A percentile compares a stretch with the other conserved stretches of the same genome.
phyloP scores from a whole-genome alignment of 1,140 invertebrate species.

The Scylla paramamosain region DNA sequence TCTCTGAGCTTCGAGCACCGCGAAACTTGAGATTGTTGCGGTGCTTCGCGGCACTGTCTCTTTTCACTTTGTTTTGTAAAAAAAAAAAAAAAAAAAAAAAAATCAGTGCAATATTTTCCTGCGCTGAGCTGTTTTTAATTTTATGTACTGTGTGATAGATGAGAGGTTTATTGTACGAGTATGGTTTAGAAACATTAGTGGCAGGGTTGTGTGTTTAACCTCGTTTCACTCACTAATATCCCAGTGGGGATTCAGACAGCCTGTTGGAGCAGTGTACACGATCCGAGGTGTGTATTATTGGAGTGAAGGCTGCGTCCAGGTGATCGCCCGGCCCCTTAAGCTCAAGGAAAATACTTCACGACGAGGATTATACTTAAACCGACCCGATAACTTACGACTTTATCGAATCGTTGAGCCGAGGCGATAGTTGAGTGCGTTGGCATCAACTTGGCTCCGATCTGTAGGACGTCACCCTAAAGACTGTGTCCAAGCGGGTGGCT shows the following conservation, averaged over 20 bases:
- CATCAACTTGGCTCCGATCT: slow-evolving; percentile 2
- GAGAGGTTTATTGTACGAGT: neutral
- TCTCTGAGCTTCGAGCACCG: neutral
- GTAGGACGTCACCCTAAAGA: neutral
- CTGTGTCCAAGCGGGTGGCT: neutral
- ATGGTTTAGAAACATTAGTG: neutral
- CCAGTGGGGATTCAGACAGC: neutral
- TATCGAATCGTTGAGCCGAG: slow-evolving; percentile 47
- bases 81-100: too few relatives aligned
- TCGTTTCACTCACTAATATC: neutral
- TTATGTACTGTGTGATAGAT: neutral
- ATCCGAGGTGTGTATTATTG: slow-evolving; percentile 8
- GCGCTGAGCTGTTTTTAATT: neutral
- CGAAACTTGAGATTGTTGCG: neutral
- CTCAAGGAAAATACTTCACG: slow-evolving; percentile 31
- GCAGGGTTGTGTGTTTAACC: neutral
- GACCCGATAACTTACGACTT: slow-evolving; percentile 15
- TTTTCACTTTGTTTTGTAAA: too few relatives aligned
- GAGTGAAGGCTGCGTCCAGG: slow-evolving; percentile 47
- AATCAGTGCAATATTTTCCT: too few relatives aligned
- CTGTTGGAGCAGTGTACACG: slow-evolving; percentile 48
- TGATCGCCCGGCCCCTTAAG: neutral
- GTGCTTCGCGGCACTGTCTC: neutral
- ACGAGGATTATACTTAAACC: slow-evolving; percentile 16
- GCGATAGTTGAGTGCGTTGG: neutral